Evolutionary conservation across 2,797 vertebrate species (phyloP).

Genomic region (Poecile montanus): DNA sequence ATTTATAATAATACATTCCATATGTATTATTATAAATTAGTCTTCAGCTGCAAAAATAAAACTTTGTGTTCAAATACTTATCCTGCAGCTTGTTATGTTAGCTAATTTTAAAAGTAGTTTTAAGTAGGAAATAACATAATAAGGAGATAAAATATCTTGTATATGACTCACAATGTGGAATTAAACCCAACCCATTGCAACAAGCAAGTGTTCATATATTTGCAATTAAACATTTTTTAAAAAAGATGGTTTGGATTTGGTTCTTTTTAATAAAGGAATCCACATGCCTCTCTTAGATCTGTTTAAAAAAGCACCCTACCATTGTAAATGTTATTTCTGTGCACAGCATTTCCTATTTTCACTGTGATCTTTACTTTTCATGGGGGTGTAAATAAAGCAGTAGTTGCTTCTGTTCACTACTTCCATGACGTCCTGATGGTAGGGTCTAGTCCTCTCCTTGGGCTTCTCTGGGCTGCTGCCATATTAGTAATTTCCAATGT

Average conservation of each 20-base stretch:
- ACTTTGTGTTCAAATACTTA: background rate
- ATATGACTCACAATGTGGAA: background rate
- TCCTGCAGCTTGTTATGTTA: background rate
- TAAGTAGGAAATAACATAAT: background rate
- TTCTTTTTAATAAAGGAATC: background rate
- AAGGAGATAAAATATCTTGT: background rate
- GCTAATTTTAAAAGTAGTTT: background rate
- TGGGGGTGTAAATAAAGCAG: background rate
- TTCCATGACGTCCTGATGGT: background rate
- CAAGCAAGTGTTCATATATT: background rate
- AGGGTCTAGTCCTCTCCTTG: background rate
- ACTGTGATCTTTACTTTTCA: background rate
- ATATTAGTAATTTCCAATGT: background rate
- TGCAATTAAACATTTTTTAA: background rate
- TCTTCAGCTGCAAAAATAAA: constrained; percentile 7
- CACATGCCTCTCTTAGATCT: background rate
- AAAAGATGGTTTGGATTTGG: background rate
- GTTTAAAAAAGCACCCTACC: background rate
- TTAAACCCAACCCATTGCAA: background rate
- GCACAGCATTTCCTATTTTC: background rate
- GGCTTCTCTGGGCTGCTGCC: background rate
- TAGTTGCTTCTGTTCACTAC: background rate
- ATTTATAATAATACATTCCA: background rate
- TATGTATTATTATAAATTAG: background rate
- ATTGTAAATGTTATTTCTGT: background rate